Evolutionary conservation across 2,113 vertebrate genomes (phyloP), one percentile per base, ranked within the genome.

Genomic region (Sylvicapra grimmia): DNA sequence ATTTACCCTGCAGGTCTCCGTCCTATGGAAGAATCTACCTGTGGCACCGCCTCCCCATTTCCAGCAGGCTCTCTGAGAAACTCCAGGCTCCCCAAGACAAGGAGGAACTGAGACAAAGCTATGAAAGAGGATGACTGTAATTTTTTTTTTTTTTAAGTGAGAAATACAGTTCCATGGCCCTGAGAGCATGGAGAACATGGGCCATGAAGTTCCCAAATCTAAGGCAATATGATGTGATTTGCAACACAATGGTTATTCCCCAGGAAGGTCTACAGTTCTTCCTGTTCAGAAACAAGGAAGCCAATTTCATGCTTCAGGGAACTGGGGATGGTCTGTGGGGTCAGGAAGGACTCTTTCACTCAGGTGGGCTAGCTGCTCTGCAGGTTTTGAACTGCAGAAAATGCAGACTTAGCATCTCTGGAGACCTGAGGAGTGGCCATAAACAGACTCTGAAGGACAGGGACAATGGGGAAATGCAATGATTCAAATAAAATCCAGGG

Each of bases 1-100:
- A 0, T 6, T 3, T 13, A 2, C 1, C 29, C 5, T 0, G 1
- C n/a, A 1, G 2, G 29, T 23, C 15, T 68, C 59, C 8, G 4
- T 16, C 31, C 21, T 7, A 13, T 3, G 2, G 59, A 33, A 89
- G 72, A 5, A 21, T 29, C 36, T 2, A 0, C n/a, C 27, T 8
- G 29, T 6, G 40, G 2, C 3, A 0, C 65, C 6, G 2, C 77
- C 31, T 72, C 56, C 47, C 59, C 47, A 3, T 29, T 23, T 40
- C n/a, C 7, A 29, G 36, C 51, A 8, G 54, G 51, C 40, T 9
- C 21, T 27, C 36, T 2, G 15, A 47, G 68, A 27, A 58, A 58
- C 27, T 21, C 29, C 31, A n/a, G 29, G 14, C 9, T 18, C 56
- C 33, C 72, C 65, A 77, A 53, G 61, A 65, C 31, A 23, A 87